phyloP scores from a whole-genome alignment of 2,888 invertebrate species.

The Dysmachus trigonus region DNA sequence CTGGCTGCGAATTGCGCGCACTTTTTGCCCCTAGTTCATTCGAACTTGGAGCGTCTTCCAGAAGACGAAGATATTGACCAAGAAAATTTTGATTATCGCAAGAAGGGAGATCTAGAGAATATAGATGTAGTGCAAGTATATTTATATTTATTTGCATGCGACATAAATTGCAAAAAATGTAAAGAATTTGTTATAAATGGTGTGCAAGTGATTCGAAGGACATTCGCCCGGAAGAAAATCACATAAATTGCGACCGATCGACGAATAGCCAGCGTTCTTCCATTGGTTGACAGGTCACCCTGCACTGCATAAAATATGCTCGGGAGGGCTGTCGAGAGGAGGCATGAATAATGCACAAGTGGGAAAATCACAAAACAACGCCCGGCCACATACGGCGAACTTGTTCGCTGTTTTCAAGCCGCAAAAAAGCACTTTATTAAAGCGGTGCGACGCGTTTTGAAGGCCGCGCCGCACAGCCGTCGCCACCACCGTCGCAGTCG shows the following conservation, averaged over 20 bases:
- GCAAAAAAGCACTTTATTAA: not conserved
- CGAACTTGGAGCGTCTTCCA: not conserved
- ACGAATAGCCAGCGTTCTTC: not conserved
- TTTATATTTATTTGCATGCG: not conserved
- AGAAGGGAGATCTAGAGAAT: not conserved
- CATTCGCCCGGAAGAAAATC: slow-evolving; percentile 10
- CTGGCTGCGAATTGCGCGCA: not conserved
- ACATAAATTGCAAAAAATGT: not conserved
- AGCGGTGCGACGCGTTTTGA: slow-evolving; percentile 1
- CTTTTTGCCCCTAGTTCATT: not conserved
- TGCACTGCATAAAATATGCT: not conserved
- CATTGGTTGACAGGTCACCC: not conserved
- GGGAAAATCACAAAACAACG: not conserved
- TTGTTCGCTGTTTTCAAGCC: not conserved
- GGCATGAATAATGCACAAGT: not conserved
- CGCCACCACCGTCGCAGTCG: not conserved
- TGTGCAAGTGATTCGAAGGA: not conserved
- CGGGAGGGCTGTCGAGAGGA: not conserved
- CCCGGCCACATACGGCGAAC: not conserved
- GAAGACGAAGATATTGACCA: not conserved
- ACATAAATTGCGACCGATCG: not conserved
- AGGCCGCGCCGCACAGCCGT: not conserved
- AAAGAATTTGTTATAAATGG: not conserved
- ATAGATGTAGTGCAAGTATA: not conserved
- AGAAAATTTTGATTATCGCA: not conserved